These are phyloP conservation scores for Passerina amoena DNA, from an alignment of 2,113 vertebrate species.

Conservation along the genomic window DNA sequence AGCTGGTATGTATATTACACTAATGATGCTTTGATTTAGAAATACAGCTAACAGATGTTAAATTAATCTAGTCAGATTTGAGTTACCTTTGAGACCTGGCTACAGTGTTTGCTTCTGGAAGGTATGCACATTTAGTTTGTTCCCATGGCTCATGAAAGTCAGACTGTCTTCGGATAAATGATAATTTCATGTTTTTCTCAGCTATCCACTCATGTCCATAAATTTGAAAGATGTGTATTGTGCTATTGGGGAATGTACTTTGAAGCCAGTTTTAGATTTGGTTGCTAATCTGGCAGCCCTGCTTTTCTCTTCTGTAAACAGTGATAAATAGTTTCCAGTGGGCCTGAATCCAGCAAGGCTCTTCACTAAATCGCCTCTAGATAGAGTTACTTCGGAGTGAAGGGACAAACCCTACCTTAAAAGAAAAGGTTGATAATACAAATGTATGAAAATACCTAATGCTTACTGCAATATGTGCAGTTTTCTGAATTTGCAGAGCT, in stretches of 20 bases:
- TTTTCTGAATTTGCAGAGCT: neutral
- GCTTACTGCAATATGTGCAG: neutral
- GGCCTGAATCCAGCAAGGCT: neutral
- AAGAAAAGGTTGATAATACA: neutral
- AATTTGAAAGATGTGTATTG: neutral
- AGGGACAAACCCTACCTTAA: neutral
- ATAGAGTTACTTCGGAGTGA: neutral
- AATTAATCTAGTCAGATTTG: neutral
- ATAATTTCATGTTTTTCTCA: neutral
- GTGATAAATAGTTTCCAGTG: neutral
- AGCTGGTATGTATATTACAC: neutral
- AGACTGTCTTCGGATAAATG: neutral
- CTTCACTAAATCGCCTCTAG: neutral
- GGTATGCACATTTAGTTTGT: neutral
- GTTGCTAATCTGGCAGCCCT: neutral
- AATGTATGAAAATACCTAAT: neutral
- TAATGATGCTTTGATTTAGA: conserved; percentile 5
- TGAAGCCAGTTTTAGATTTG: neutral
- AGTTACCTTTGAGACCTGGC: neutral
- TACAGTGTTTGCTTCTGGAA: neutral
- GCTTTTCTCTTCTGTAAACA: neutral
- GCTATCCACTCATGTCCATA: neutral
- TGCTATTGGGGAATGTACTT: neutral
- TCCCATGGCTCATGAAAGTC: neutral
- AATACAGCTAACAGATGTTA: neutral